Evolutionary conservation across 23 tunicate species (phyloP).

Genomic region (Styela clava): DNA sequence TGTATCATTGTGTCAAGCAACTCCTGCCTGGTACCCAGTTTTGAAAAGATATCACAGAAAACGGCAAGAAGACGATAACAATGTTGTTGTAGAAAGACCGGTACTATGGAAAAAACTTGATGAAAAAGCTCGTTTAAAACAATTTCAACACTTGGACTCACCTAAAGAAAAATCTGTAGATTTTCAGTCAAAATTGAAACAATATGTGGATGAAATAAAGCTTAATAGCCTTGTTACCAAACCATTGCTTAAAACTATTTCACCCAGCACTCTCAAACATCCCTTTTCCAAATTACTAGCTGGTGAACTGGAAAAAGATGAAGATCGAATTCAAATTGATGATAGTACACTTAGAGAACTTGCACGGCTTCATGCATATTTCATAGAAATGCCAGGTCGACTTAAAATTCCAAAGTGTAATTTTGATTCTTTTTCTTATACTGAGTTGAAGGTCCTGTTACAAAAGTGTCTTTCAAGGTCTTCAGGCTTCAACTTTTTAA

Average conservation of each 20-base stretch:
- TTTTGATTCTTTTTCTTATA: background rate
- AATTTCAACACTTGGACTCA: background rate
- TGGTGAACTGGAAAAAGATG: background rate
- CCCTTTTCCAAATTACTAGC: background rate
- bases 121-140: background rate
- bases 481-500: background rate
- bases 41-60: no score
- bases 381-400: background rate
- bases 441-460: background rate
- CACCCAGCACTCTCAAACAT: background rate
- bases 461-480: background rate
- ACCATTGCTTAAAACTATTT: background rate
- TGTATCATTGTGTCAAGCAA: no score
- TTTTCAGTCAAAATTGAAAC: background rate
- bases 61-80: no score
- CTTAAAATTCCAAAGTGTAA: background rate
- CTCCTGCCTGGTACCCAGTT: no score
- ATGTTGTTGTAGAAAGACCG: no score
- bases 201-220: background rate
- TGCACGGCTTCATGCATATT: background rate
- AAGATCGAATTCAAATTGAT: background rate
- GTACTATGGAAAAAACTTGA: background rate
- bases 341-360: background rate
- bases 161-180: background rate
- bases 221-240: background rate